Conservation (phyloP, 2,888 invertebrate species). For the Patella ulyssiponensis region DNA sequence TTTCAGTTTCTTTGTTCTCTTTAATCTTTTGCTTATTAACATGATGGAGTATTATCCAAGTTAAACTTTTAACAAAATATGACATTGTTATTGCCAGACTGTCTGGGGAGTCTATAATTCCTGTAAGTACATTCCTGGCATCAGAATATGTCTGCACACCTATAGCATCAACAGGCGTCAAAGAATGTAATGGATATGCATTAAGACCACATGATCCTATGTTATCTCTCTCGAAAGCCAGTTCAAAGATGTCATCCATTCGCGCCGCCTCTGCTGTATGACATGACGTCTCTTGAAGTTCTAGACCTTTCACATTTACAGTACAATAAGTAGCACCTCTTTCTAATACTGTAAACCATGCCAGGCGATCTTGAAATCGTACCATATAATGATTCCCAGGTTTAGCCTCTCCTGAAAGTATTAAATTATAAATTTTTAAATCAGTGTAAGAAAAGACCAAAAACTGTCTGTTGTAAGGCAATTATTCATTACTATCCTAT, state of each 20-base stretch:
- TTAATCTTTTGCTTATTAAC: constrained; percentile 55
- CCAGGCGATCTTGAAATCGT: constrained; percentile 73
- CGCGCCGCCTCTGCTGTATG: constrained; percentile 74
- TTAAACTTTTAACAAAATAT: constrained; percentile 68
- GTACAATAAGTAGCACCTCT: constrained; percentile 70
- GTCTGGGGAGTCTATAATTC: constrained; percentile 72
- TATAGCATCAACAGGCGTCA: constrained; percentile 64
- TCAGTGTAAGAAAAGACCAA: too few relatives aligned
- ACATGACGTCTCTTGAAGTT: constrained; percentile 73
- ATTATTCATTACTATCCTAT: background rate
- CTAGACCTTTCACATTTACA: constrained; percentile 72
- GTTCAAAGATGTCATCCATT: constrained; percentile 73
- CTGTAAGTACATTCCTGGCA: constrained; percentile 72
- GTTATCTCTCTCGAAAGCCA: constrained; percentile 66
- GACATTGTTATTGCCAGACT: constrained; percentile 63
- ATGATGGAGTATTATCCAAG: constrained; percentile 71
- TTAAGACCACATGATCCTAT: constrained; percentile 51
- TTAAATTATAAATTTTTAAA: background rate
- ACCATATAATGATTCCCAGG: constrained; percentile 72
- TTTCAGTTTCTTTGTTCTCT: constrained; percentile 31
- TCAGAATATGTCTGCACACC: constrained; percentile 70
- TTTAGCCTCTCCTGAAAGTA: constrained; percentile 65
- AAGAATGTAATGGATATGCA: constrained; percentile 57
- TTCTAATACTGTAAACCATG: constrained; percentile 73
- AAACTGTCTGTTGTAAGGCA: too few relatives aligned